These are phyloP conservation scores for Cephalopholis sonnerati DNA, from an alignment of 2,113 vertebrate species.

Conservation along the genomic window DNA sequence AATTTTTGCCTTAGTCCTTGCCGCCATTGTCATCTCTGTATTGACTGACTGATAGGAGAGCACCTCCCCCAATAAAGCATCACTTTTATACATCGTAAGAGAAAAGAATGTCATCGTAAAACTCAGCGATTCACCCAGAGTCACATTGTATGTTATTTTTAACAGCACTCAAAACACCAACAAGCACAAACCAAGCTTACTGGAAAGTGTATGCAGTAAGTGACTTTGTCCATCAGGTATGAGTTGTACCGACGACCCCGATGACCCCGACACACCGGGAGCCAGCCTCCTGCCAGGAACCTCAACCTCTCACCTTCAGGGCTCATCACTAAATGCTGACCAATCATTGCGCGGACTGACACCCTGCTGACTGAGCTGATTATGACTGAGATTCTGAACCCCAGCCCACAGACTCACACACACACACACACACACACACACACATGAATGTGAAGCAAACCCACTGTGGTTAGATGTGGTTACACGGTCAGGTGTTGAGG, in stretches of 20 bases:
- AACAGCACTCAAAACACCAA: not conserved
- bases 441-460: not conserved
- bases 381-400: slow-evolving; percentile 16
- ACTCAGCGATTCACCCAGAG: not conserved
- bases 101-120: not conserved
- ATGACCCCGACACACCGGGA: not conserved
- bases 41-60: no score
- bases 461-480: slow-evolving; percentile 23
- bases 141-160: not conserved
- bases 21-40: no score
- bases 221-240: slow-evolving; percentile 19
- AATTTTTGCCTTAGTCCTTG: no score
- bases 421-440: not conserved
- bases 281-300: slow-evolving; percentile 18
- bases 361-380: slow-evolving; percentile 50
- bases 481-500: slow-evolving; percentile 5
- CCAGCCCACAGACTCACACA: not conserved
- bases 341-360: slow-evolving; percentile 46
- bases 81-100: not conserved
- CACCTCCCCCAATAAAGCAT: no score
- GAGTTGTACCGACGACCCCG: not conserved
- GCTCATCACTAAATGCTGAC: slow-evolving; percentile 37
- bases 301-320: slow-evolving; percentile 34
- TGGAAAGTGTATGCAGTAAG: not conserved
- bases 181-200: not conserved